These are phyloP conservation scores for Drosophila simulans DNA, from an alignment of 1,140 invertebrate species.

Conservation along the genomic window DNA sequence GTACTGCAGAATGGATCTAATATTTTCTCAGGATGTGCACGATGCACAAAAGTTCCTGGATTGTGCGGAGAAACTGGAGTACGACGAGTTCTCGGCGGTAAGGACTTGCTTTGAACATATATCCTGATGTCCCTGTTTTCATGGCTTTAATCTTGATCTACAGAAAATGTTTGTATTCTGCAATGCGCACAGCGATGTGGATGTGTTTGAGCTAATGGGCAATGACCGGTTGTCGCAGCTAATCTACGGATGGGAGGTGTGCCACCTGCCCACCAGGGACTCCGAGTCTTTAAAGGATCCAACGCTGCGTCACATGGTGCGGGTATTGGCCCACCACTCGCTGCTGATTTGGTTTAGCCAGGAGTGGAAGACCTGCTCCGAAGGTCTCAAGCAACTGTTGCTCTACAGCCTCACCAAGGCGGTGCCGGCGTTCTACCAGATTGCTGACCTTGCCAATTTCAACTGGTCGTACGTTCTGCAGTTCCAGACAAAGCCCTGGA, in stretches of 20 bases:
- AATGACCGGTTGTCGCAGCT: constrained; percentile 65
- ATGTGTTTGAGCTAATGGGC: constrained; percentile 70
- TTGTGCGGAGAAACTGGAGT: constrained; percentile 48
- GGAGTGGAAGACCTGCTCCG: constrained; percentile 64
- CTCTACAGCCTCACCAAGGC: constrained; percentile 53
- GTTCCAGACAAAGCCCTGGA: constrained; percentile 61
- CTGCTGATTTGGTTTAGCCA: constrained; percentile 71
- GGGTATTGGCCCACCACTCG: constrained; percentile 62
- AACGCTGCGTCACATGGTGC: constrained; percentile 43
- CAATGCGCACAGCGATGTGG: constrained; percentile 54
- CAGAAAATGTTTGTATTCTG: constrained; percentile 72
- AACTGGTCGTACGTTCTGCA: constrained; percentile 69
- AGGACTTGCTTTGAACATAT: background rate
- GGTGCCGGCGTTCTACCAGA: constrained; percentile 29
- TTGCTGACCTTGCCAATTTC: constrained; percentile 45
- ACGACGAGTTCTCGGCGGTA: constrained; percentile 67
- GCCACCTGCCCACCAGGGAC: constrained; percentile 30
- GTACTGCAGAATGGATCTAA: constrained; percentile 46
- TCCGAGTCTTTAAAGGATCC: constrained; percentile 26
- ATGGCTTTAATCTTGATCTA: background rate
- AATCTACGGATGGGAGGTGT: constrained; percentile 72
- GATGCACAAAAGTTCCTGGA: constrained; percentile 55
- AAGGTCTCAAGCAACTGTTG: constrained; percentile 44
- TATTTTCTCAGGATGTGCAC: constrained; percentile 41
- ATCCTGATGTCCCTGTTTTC: background rate